A percentile compares a stretch with the other conserved stretches of the same genome.
Conservation (phyloP, 2,888 invertebrate genomes). For the Pristionchus fissidentatus region DNA sequence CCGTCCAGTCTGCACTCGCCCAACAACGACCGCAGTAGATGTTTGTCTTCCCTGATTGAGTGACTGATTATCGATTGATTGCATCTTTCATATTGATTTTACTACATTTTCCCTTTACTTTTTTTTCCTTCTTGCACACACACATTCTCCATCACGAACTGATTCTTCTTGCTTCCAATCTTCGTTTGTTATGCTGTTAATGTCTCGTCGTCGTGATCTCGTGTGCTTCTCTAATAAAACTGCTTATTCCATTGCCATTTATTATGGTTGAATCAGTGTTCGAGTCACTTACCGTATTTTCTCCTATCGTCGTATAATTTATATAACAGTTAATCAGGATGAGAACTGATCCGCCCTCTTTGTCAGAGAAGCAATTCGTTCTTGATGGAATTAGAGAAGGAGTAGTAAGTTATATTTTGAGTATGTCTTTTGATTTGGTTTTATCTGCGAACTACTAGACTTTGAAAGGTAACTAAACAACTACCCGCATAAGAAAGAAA, state of each 20-base stretch:
- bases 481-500: no score
- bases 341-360: conserved; percentile 52
- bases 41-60: no score
- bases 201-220: conserved; percentile 36
- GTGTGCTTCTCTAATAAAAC: neutral
- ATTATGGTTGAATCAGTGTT: neutral
- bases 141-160: neutral
- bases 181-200: conserved; percentile 21
- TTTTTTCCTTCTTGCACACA: neutral
- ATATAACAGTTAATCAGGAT: conserved; percentile 27
- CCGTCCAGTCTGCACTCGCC: conserved; percentile 55
- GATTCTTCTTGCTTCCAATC: neutral
- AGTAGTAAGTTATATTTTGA: conserved; percentile 37
- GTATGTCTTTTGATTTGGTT: neutral
- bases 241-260: neutral
- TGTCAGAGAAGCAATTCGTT: conserved; percentile 52
- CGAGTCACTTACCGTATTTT: neutral
- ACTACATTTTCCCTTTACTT: neutral
- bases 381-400: conserved; percentile 48
- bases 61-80: neutral
- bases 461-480: no score
- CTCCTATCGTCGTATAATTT: no score
- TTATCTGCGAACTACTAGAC: neutral
- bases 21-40: conserved; percentile 30
- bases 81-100: neutral